Evolutionary conservation across 2,888 invertebrate species (phyloP).

Genomic region (Cryptosula pallasiana): DNA sequence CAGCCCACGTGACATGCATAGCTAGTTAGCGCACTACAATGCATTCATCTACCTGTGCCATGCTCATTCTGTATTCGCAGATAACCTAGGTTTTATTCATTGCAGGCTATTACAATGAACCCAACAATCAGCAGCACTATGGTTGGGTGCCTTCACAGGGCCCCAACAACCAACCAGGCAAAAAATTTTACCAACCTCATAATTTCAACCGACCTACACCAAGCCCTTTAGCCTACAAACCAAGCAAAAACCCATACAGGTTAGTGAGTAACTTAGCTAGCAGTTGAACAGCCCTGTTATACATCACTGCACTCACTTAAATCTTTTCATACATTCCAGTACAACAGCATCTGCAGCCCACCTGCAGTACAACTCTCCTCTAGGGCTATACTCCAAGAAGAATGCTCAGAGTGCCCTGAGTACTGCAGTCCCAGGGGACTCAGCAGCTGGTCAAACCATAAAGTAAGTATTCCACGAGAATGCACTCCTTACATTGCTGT

Average conservation of each 20-base stretch:
- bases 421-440: slow-evolving; percentile 15
- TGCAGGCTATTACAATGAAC: neutral
- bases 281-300: too few species aligned
- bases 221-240: slow-evolving; percentile 11
- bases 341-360: slow-evolving; percentile 40
- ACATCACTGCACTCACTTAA: too few species aligned
- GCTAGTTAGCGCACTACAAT: too few species aligned
- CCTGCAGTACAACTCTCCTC: slow-evolving; percentile 52
- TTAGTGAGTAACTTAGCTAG: neutral
- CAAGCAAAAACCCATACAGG: slow-evolving; percentile 10
- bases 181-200: slow-evolving; percentile 16
- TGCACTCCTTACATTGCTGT: too few species aligned
- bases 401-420: slow-evolving; percentile 44
- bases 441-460: slow-evolving; percentile 6
- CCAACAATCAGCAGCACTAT: slow-evolving; percentile 21
- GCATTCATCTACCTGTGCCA: too few species aligned
- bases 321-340: too few species aligned
- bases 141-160: slow-evolving; percentile 12
- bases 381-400: slow-evolving; percentile 46
- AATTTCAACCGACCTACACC: slow-evolving; percentile 20
- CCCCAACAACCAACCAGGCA: neutral
- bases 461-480: slow-evolving; percentile 18
- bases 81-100: too few species aligned
- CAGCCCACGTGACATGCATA: too few species aligned
- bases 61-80: too few species aligned